Percentiles rank a stretch among this genome's conserved stretches.
These are phyloP conservation scores for Luperina testacea DNA, from an alignment of 2,888 invertebrate genomes.

Conservation along the genomic window DNA sequence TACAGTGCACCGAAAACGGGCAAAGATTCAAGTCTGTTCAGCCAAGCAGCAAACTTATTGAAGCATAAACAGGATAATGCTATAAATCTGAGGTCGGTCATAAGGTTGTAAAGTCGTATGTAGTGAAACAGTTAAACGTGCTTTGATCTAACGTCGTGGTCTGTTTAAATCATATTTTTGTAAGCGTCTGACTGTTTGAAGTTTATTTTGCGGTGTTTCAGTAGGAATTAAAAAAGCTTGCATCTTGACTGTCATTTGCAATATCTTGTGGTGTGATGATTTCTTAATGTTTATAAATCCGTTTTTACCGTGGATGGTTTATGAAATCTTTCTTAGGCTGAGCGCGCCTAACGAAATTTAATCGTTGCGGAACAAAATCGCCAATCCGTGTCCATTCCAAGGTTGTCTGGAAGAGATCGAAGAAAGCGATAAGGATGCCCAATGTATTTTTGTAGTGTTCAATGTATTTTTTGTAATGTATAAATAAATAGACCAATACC, in stretches of 20 bases:
- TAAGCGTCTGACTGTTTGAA: slow-evolving; percentile 32
- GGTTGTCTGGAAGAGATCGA: no score
- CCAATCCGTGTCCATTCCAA: neutral
- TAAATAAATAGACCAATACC: neutral
- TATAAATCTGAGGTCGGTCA: slow-evolving; percentile 77
- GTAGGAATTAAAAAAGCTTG: slow-evolving; percentile 20
- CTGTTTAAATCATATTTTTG: slow-evolving; percentile 63
- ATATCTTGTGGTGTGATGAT: slow-evolving; percentile 23
- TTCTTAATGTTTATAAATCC: slow-evolving; percentile 21
- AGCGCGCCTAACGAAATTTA: neutral
- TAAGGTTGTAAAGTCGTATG: slow-evolving; percentile 69
- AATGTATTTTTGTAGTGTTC: neutral
- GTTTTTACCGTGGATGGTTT: neutral
- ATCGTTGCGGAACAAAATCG: neutral
- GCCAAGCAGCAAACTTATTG: slow-evolving; percentile 79
- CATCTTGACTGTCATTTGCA: slow-evolving; percentile 20
- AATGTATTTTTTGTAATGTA: neutral
- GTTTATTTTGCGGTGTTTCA: slow-evolving; percentile 58
- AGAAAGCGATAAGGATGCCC: no score
- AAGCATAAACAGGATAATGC: slow-evolving; percentile 80
- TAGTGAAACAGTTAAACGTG: slow-evolving; percentile 69
- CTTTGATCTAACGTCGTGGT: slow-evolving; percentile 70
- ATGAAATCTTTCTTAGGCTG: neutral
- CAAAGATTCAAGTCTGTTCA: slow-evolving; percentile 78
- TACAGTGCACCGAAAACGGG: slow-evolving; percentile 69